Percentiles rank a stretch among this genome's conserved stretches.
phyloP scores from a whole-genome alignment of 2,888 invertebrate genomes.

The Bedellia somnulentella region DNA sequence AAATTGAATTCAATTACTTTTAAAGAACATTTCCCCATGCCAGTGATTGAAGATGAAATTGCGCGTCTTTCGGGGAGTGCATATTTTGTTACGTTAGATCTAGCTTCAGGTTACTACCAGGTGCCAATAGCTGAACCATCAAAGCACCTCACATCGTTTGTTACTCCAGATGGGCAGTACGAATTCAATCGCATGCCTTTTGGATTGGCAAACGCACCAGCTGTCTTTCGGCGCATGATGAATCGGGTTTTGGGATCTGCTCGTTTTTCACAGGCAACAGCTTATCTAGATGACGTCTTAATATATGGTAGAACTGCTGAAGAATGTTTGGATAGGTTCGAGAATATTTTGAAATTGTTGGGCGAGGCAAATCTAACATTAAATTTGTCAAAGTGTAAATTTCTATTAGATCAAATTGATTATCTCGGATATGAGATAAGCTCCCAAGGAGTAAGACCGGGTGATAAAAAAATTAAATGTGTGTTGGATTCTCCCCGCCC shows the following conservation, averaged over 20 bases:
- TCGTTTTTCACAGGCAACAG: slow-evolving; percentile 1
- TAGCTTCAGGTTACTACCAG: slow-evolving; percentile 6
- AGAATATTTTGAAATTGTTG: slow-evolving; percentile 10
- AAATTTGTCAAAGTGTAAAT: slow-evolving; percentile 16
- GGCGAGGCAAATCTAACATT: slow-evolving; percentile 14
- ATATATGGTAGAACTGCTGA: slow-evolving; percentile 6
- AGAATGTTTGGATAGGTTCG: slow-evolving; percentile 11
- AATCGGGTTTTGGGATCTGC: neutral
- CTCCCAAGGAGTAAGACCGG: slow-evolving; percentile 14
- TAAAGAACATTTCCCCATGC: slow-evolving; percentile 7
- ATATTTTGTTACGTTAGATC: slow-evolving; percentile 5
- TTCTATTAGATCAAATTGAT: slow-evolving; percentile 14
- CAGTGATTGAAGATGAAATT: slow-evolving; percentile 7
- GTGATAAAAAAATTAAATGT: slow-evolving; percentile 13
- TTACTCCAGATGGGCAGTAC: slow-evolving; percentile 14
- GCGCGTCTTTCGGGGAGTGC: slow-evolving; percentile 4
- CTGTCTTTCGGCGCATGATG: too few species aligned
- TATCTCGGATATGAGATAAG: slow-evolving; percentile 19
- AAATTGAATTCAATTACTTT: slow-evolving; percentile 12
- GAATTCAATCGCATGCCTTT: slow-evolving; percentile 21
- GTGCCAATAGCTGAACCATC: slow-evolving; percentile 4
- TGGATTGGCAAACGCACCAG: slow-evolving; percentile 19
- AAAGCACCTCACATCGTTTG: slow-evolving; percentile 15
- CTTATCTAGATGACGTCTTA: slow-evolving; percentile 11
- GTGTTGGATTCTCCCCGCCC: slow-evolving; percentile 17